Conservation (phyloP, 1,140 invertebrate species). For the Meloidogyne hapla region DNA sequence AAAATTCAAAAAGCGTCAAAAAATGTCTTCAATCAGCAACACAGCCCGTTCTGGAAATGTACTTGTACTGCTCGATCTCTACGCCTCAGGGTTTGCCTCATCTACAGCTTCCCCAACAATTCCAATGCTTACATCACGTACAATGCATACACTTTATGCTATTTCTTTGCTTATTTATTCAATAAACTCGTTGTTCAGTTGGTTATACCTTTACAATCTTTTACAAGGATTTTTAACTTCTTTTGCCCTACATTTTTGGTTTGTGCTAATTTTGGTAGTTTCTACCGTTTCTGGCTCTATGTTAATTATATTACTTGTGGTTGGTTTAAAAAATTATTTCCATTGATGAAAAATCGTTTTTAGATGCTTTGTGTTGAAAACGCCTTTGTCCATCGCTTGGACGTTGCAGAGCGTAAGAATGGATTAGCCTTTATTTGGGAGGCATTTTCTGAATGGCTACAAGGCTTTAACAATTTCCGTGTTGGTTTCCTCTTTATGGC, state of each 20-base stretch:
- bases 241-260: constrained; percentile 57
- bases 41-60: constrained; percentile 49
- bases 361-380: constrained; percentile 61
- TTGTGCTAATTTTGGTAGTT: constrained; percentile 52
- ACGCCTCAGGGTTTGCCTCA: constrained; percentile 58
- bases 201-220: constrained; percentile 57
- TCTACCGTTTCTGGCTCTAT: constrained; percentile 55
- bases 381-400: constrained; percentile 54
- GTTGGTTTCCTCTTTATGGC: constrained; percentile 58
- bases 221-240: constrained; percentile 55
- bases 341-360: too few relatives aligned
- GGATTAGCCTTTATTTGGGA: constrained; percentile 9
- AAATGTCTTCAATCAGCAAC: constrained; percentile 27
- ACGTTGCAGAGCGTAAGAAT: constrained; percentile 51
- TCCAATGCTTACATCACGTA: constrained; percentile 56
- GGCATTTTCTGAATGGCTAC: constrained; percentile 56
- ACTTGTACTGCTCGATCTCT: constrained; percentile 56
- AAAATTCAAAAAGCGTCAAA: neutral
- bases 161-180: constrained; percentile 58
- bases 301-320: constrained; percentile 54
- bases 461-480: constrained; percentile 63
- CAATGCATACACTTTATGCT: constrained; percentile 59
- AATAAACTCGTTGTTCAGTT: constrained; percentile 52
- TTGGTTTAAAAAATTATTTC: constrained; percentile 17
- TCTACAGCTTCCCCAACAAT: constrained; percentile 44